Conservation (phyloP, 64 coral and sea anemone genomes). For the Pocillopora verrucosa region DNA sequence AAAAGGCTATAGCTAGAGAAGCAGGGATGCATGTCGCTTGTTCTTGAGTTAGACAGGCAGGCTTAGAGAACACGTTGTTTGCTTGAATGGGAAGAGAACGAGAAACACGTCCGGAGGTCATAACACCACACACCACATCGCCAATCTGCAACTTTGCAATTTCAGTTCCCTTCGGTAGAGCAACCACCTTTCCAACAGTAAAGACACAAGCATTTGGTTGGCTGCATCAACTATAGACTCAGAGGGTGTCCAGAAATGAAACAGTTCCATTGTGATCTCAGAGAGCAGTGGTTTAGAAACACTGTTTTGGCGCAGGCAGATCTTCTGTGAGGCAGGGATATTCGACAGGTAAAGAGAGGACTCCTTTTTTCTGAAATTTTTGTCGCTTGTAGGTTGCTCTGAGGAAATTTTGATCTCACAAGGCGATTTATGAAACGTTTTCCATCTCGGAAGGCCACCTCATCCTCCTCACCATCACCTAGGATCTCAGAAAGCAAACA, state of each 20-base stretch:
- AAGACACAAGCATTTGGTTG: constrained; percentile 1
- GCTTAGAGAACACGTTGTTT: constrained; percentile 9
- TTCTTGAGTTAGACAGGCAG: background rate
- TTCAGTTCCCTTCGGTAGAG: background rate
- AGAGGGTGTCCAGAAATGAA: constrained; percentile 5
- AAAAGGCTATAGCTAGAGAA: background rate
- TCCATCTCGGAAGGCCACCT: constrained; percentile 14
- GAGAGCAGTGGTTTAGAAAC: background rate
- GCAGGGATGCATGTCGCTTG: constrained; percentile 21
- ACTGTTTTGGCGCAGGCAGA: constrained; percentile 6
- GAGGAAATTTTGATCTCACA: background rate
- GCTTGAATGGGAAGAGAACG: background rate
- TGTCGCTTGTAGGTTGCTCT: background rate
- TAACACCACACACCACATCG: constrained; percentile 48
- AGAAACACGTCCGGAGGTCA: background rate
- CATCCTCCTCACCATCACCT: background rate
- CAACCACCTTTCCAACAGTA: background rate
- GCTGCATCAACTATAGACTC: background rate
- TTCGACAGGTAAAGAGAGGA: background rate
- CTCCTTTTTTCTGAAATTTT: too few relatives aligned
- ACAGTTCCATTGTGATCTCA: background rate
- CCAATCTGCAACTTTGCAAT: background rate
- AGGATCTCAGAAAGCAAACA: background rate
- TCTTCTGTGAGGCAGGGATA: background rate
- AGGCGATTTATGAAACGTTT: constrained; percentile 26